phyloP scores from a whole-genome alignment of 1,140 invertebrate species.

The Pantala flavescens region DNA sequence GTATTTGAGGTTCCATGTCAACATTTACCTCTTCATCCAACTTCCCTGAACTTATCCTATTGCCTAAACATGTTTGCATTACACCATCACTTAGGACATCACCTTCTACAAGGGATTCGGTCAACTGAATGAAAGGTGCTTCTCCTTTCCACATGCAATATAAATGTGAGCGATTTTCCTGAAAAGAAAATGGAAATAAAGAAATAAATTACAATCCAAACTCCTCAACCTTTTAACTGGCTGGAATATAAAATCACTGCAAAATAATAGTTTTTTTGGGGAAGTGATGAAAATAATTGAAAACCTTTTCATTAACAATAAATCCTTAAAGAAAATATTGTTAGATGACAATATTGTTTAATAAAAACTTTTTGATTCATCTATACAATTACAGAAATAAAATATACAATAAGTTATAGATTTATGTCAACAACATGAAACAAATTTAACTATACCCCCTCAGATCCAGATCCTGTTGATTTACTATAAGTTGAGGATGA shows the following conservation, averaged over 20 bases:
- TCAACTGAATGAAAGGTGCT: slow-evolving; percentile 41
- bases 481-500: slow-evolving; percentile 40
- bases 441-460: not conserved
- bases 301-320: too few relatives aligned
- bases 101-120: slow-evolving; percentile 19
- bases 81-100: not conserved
- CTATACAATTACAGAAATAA: too few relatives aligned
- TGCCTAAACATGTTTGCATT: not conserved
- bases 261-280: too few relatives aligned
- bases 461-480: not conserved
- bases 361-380: too few relatives aligned
- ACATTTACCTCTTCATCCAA: not conserved
- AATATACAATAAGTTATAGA: too few relatives aligned
- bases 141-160: slow-evolving; percentile 46
- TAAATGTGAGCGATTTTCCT: slow-evolving; percentile 37
- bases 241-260: too few relatives aligned
- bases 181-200: slow-evolving; percentile 19
- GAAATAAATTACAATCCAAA: not conserved
- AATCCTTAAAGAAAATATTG: too few relatives aligned
- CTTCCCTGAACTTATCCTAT: not conserved
- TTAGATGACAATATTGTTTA: too few relatives aligned
- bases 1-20: not conserved
- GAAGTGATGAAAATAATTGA: too few relatives aligned
- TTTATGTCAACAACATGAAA: too few relatives aligned
- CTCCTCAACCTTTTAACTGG: too few relatives aligned